Conservation (phyloP, 2,113 vertebrate genomes). For the Sialia sialis region DNA sequence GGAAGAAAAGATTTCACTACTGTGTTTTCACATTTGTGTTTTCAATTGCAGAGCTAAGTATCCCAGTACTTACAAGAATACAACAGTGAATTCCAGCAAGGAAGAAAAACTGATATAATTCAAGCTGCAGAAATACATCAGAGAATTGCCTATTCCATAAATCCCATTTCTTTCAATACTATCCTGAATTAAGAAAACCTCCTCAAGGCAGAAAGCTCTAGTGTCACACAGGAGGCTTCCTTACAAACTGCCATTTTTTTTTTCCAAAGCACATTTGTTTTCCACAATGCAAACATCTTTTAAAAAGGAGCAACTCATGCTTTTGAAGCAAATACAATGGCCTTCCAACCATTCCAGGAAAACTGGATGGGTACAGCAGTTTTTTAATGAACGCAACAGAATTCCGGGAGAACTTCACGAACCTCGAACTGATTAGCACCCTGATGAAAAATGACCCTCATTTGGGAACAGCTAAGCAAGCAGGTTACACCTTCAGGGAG, state of each 20-base stretch:
- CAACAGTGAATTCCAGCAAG: background rate
- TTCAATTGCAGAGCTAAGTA: background rate
- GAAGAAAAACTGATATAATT: background rate
- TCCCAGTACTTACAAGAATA: background rate
- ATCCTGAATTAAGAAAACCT: background rate
- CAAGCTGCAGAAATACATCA: background rate
- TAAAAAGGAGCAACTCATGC: conserved; percentile 1
- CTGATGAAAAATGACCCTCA: background rate
- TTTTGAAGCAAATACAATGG: background rate
- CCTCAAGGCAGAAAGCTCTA: background rate
- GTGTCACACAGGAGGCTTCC: background rate
- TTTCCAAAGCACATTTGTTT: background rate
- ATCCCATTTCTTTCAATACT: background rate
- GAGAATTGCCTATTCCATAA: background rate
- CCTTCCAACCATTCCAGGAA: background rate
- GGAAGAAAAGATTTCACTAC: background rate
- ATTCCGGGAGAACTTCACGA: background rate
- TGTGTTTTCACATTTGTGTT: background rate
- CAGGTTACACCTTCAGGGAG: background rate
- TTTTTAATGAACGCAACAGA: background rate
- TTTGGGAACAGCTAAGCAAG: background rate
- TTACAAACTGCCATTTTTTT: background rate
- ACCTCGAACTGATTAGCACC: background rate
- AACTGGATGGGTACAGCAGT: background rate
- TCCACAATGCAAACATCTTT: background rate